Percentiles rank a stretch among this genome's conserved stretches.
Evolutionary conservation across 2,888 invertebrate genomes (phyloP).

Genomic region (Synergus laeviventris): DNA sequence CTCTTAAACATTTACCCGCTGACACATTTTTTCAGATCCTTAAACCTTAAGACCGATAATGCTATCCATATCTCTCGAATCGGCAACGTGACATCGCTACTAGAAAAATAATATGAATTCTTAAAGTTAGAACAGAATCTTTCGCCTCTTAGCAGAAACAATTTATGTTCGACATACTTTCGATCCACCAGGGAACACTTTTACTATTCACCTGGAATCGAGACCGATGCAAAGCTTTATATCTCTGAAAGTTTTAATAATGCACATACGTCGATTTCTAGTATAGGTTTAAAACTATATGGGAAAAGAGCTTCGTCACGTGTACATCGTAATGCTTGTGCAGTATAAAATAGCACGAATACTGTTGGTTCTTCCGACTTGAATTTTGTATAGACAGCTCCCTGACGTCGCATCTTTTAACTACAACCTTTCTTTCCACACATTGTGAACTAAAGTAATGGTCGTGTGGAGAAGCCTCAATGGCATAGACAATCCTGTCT

Average conservation of each 20-base stretch:
- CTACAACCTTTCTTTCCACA: not conserved
- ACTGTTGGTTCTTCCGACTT: not conserved
- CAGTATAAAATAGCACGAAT: not conserved
- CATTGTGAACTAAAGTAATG: not conserved
- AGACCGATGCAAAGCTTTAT: not conserved
- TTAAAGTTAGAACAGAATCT: no score
- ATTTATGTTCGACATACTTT: not conserved
- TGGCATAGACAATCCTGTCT: not conserved
- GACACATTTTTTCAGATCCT: conserved; percentile 7
- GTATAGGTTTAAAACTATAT: not conserved
- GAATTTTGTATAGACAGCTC: not conserved
- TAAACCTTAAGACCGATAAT: not conserved
- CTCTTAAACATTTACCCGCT: conserved; percentile 6
- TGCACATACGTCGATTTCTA: not conserved
- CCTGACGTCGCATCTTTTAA: not conserved
- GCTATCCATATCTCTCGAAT: not conserved
- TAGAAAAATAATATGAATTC: not conserved
- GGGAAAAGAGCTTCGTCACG: not conserved
- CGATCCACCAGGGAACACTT: not conserved
- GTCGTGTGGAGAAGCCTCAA: not conserved
- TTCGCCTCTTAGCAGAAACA: not conserved
- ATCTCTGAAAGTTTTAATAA: not conserved
- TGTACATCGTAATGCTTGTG: not conserved
- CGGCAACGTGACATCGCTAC: not conserved
- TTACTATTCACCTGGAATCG: not conserved